Conservation (phyloP, 1,140 invertebrate genomes). For the Mizuhopecten yessoensis region DNA sequence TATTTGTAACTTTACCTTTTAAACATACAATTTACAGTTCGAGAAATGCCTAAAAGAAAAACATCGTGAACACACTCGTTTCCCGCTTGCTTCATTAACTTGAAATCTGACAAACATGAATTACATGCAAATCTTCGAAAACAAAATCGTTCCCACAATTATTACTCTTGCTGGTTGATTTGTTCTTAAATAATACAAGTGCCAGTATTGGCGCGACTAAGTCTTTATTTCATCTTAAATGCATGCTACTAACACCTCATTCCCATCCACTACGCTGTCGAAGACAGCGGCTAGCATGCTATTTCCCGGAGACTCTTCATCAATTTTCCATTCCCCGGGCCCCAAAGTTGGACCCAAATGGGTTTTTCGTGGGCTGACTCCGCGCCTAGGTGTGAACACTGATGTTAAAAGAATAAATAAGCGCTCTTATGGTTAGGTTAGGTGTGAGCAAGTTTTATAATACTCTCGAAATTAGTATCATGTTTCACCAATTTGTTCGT, state of each 20-base stretch:
- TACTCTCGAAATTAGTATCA: background rate
- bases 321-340: constrained; percentile 21
- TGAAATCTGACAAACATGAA: constrained; percentile 28
- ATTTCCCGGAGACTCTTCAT: constrained; percentile 14
- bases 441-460: constrained; percentile 19
- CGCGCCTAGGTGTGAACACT: background rate
- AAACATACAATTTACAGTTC: too few relatives aligned
- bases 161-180: background rate
- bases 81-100: constrained; percentile 2
- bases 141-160: background rate
- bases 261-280: background rate
- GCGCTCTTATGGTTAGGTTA: constrained; percentile 8
- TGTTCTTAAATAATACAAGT: constrained; percentile 35
- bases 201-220: background rate
- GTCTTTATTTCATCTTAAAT: constrained; percentile 32
- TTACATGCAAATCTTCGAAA: background rate
- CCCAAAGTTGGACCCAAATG: constrained; percentile 23
- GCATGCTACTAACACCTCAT: constrained; percentile 5
- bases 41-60: too few relatives aligned
- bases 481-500: background rate
- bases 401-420: background rate
- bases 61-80: too few relatives aligned
- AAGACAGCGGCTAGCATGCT: constrained; percentile 23
- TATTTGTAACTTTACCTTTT: too few relatives aligned
- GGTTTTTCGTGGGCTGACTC: background rate